Percentiles rank a stretch among this genome's conserved stretches.
Conservation (phyloP, 2,888 invertebrate species). For the Cheilosia soror region DNA sequence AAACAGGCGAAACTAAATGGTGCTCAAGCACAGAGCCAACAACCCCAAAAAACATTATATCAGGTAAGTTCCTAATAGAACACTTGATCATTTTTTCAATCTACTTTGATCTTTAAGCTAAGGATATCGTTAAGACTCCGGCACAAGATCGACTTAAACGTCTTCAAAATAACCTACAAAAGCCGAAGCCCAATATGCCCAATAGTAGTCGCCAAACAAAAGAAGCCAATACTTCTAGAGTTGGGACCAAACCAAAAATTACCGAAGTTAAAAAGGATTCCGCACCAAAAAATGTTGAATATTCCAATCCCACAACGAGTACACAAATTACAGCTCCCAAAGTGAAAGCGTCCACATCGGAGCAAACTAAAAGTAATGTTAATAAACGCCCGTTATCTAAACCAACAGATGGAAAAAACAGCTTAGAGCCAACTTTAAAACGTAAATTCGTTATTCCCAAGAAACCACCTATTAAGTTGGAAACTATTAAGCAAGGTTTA, state of each 20-base stretch:
- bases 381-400: neutral
- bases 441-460: slow-evolving; percentile 18
- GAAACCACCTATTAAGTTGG: neutral
- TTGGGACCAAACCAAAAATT: neutral
- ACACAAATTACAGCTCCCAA: neutral
- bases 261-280: slow-evolving; percentile 6
- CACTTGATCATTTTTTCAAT: neutral
- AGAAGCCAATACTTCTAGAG: neutral
- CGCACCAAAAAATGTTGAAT: slow-evolving; percentile 2
- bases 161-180: slow-evolving; percentile 77
- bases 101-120: neutral
- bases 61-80: slow-evolving; percentile 4
- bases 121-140: slow-evolving; percentile 36
- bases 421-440: neutral
- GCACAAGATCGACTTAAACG: slow-evolving; percentile 80
- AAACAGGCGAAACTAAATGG: slow-evolving; percentile 77
- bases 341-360: neutral
- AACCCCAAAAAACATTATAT: slow-evolving; percentile 54
- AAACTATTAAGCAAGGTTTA: neutral
- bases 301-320: slow-evolving; percentile 12
- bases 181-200: slow-evolving; percentile 38
- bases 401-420: neutral
- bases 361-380: neutral
- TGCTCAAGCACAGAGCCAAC: slow-evolving; percentile 4
- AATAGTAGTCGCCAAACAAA: neutral